Percentiles rank a stretch among this genome's conserved stretches.
These are phyloP conservation scores for Engystomops pustulosus DNA, from an alignment of 2,113 vertebrate species.

Conservation along the genomic window DNA sequence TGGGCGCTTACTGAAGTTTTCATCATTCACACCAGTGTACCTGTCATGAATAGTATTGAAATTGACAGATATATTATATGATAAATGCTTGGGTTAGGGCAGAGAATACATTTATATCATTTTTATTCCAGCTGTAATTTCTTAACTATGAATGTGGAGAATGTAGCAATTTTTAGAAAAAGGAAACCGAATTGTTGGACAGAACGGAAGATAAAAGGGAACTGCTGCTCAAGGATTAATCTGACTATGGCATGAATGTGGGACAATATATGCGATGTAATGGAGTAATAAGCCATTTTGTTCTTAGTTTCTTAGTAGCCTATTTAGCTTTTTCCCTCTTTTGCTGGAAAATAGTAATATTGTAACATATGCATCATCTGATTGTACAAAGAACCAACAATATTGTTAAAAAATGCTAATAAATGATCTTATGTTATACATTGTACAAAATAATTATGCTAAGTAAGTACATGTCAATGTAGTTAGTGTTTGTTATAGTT, in stretches of 20 bases:
- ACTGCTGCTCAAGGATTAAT: neutral
- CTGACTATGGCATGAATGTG: neutral
- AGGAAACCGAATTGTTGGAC: neutral
- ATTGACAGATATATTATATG: conserved; percentile 76
- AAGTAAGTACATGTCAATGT: too few relatives aligned
- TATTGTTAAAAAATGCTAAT: too few relatives aligned
- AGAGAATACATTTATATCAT: conserved; percentile 34
- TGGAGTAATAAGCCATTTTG: neutral
- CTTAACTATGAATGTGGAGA: conserved; percentile 13
- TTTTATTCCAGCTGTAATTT: conserved; percentile 49
- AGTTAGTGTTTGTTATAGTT: too few relatives aligned
- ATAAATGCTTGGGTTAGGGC: conserved; percentile 27
- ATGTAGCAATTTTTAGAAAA: conserved; percentile 44
- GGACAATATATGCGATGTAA: neutral
- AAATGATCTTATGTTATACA: too few relatives aligned
- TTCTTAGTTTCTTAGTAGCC: too few relatives aligned
- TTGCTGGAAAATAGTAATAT: too few relatives aligned
- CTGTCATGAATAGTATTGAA: conserved; percentile 74
- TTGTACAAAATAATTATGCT: too few relatives aligned
- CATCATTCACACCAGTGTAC: conserved; percentile 80
- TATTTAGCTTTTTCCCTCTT: too few relatives aligned
- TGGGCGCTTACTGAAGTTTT: conserved; percentile 68
- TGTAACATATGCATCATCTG: neutral
- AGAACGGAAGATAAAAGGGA: neutral
- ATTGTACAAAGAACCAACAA: too few relatives aligned